Conservation (phyloP, 2,888 invertebrate species). For the Harpalus rufipes region DNA sequence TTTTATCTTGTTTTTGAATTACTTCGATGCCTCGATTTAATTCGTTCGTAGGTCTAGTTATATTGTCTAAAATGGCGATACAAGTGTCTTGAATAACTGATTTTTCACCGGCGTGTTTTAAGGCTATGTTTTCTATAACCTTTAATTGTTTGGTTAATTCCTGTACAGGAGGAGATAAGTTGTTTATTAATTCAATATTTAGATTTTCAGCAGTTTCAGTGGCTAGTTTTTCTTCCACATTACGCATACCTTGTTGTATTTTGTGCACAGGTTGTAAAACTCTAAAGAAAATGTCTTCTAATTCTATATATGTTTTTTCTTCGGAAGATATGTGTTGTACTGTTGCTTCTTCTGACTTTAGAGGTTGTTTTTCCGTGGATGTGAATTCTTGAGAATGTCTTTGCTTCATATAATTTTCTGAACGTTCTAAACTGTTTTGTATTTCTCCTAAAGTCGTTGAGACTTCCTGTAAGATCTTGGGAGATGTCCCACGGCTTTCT, state of each 20-base stretch:
- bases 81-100: slow-evolving; percentile 74
- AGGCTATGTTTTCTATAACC: slow-evolving; percentile 73
- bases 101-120: slow-evolving; percentile 73
- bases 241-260: slow-evolving; percentile 77
- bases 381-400: slow-evolving; percentile 50
- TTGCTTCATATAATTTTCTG: slow-evolving; percentile 68
- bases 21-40: slow-evolving; percentile 81
- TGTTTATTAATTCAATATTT: slow-evolving; percentile 72
- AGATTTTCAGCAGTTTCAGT: slow-evolving; percentile 71
- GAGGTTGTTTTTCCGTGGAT: slow-evolving; percentile 69
- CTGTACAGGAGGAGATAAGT: slow-evolving; percentile 73
- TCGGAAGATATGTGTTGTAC: slow-evolving; percentile 70
- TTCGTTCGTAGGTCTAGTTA: slow-evolving; percentile 83
- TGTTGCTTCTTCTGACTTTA: slow-evolving; percentile 72
- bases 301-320: slow-evolving; percentile 70
- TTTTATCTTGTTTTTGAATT: slow-evolving; percentile 73
- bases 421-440: slow-evolving; percentile 78
- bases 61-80: slow-evolving; percentile 82
- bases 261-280: slow-evolving; percentile 76
- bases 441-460: slow-evolving; percentile 81
- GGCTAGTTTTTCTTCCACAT: slow-evolving; percentile 70
- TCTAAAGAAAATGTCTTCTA: slow-evolving; percentile 72
- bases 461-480: slow-evolving; percentile 77
- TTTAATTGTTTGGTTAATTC: slow-evolving; percentile 73
- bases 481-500: slow-evolving; percentile 74